Percentiles rank a stretch among this genome's conserved stretches.
Evolutionary conservation across 2,888 invertebrate species (phyloP).

Genomic region (Orgyia antiqua): DNA sequence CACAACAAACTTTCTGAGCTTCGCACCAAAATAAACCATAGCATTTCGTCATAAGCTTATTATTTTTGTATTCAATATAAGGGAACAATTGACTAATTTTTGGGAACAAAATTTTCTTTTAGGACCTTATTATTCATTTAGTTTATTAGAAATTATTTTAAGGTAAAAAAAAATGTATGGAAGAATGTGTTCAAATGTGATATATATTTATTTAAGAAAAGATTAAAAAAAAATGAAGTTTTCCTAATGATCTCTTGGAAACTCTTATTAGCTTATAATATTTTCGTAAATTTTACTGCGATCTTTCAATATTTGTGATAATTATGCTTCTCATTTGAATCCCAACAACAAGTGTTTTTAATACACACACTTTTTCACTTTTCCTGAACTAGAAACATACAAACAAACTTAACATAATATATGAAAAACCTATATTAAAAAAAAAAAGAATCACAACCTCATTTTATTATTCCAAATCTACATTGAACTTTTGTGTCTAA

Average conservation of each 20-base stretch:
- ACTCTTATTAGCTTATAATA: slow-evolving; percentile 61
- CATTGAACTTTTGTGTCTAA: too few species aligned
- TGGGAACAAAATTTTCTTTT: slow-evolving; percentile 32
- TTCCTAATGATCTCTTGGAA: slow-evolving; percentile 76
- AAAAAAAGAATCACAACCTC: too few species aligned
- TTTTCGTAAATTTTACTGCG: slow-evolving; percentile 25
- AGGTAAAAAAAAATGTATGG: slow-evolving; percentile 48
- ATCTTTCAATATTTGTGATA: background rate
- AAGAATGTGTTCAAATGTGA: slow-evolving; percentile 77
- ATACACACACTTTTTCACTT: too few species aligned
- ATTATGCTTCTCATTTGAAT: background rate
- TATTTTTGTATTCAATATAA: slow-evolving; percentile 4
- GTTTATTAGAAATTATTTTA: slow-evolving; percentile 32
- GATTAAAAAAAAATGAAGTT: slow-evolving; percentile 62
- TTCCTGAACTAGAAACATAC: too few species aligned
- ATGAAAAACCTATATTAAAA: too few species aligned
- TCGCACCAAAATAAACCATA: too few species aligned
- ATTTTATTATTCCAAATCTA: too few species aligned
- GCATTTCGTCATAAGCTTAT: too few species aligned
- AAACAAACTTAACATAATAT: too few species aligned
- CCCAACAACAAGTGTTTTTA: background rate
- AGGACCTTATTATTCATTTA: slow-evolving; percentile 4
- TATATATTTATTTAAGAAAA: slow-evolving; percentile 70
- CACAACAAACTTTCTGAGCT: too few species aligned
- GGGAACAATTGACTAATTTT: slow-evolving; percentile 38